Conservation (phyloP, 2,888 invertebrate genomes). For the Drosophila fungiperda region DNA sequence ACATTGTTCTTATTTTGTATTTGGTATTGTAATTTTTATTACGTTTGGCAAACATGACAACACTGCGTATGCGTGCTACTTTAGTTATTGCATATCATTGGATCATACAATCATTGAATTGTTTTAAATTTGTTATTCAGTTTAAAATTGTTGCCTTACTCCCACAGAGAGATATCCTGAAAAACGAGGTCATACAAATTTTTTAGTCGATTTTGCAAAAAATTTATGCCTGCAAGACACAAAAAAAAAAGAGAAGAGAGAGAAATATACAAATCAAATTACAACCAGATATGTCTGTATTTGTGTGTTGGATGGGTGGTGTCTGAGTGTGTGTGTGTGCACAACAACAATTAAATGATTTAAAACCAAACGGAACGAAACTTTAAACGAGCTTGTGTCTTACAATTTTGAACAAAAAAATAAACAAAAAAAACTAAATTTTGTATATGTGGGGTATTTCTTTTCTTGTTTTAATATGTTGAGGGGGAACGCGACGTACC, state of each 20-base stretch:
- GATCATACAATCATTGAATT: slow-evolving; percentile 64
- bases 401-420: slow-evolving; percentile 45
- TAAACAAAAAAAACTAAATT: neutral
- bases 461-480: slow-evolving; percentile 15
- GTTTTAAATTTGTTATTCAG: slow-evolving; percentile 30
- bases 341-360: slow-evolving; percentile 44
- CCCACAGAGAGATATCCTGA: slow-evolving; percentile 85
- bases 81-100: slow-evolving; percentile 67
- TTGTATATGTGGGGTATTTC: slow-evolving; percentile 8
- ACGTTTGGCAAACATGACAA: slow-evolving; percentile 50
- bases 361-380: slow-evolving; percentile 34
- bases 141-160: slow-evolving; percentile 83
- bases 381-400: slow-evolving; percentile 47
- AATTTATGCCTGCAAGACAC: slow-evolving; percentile 85
- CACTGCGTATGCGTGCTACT: slow-evolving; percentile 70
- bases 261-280: slow-evolving; percentile 83
- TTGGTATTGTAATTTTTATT: slow-evolving; percentile 2
- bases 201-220: slow-evolving; percentile 85
- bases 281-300: slow-evolving; percentile 68
- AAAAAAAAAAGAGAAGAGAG: slow-evolving; percentile 78
- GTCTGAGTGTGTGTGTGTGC: slow-evolving; percentile 23
- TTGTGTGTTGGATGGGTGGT: slow-evolving; percentile 44
- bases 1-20: slow-evolving; percentile 21
- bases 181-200: slow-evolving; percentile 85
- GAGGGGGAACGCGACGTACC: slow-evolving; percentile 90